Base-by-base conservation (phyloP, 35 echinoderm and acorn worm genomes). In the Patiria miniata region DNA sequence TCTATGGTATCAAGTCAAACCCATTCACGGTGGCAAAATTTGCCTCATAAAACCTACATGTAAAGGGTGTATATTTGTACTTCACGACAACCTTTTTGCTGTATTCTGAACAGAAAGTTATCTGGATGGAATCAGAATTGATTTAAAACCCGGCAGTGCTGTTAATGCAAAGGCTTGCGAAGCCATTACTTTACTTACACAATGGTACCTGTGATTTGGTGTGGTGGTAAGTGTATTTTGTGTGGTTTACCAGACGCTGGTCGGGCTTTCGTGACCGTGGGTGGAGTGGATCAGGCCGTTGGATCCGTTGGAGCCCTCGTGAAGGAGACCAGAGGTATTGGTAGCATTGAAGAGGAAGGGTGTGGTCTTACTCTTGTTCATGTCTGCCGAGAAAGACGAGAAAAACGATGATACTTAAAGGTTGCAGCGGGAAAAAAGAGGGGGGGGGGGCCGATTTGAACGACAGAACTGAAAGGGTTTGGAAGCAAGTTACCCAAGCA, bases 331-430 rank as follows among this genome's bases (percentile, higher is more conserved):
- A 2, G 65, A 73, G 5, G 65, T 26, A 1, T 26, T 73, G n/a
- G 21, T 36, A 10, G 65, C 0, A 73, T 23, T 34, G 34, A 73
- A 73, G 2, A 32, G 65, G 34, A 30, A 73, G 1, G 65, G 65
- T 9, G 21, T 73, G 65, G 65, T 73, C 34, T 26, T 26, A 73
- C 34, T 30, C 65, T 73, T 73, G 65, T 73, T 73, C 65, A 73
- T 26, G 34, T 73, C 65, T 73, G 65, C 34, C 26, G 1, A 30
- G 65, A 32, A 73, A 36, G 0, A 73, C 2, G 29, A 7, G 34
- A 18, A 1, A 28, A 73, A 73, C 23, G 29, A 73, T 32, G 26
- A 73, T 32, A 28, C n/a, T 2, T 36, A 30, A 73, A 32, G 21
- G 14, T 61, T 73, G 65, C 10, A 32, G 23, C 28, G 7, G 28